phyloP scores from a whole-genome alignment of 2,113 vertebrate species.

The Chaenocephalus aceratus region DNA sequence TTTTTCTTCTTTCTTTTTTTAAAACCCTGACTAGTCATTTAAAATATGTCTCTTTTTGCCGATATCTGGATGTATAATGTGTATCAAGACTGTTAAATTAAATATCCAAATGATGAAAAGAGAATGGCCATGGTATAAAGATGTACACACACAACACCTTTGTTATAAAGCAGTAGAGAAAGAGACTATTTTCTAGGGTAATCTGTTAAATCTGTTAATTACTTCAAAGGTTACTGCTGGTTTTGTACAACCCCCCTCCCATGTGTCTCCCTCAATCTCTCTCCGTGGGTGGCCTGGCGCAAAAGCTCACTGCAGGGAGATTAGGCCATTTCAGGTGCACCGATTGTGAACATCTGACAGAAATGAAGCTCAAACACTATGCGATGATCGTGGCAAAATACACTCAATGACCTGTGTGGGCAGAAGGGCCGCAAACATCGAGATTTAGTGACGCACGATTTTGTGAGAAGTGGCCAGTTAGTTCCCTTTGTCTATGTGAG shows the following conservation, averaged over 20 bases:
- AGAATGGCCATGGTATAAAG: not conserved
- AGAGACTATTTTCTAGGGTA: slow-evolving; percentile 33
- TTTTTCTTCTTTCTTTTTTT: not conserved
- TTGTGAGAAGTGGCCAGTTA: slow-evolving; percentile 10
- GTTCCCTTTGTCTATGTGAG: slow-evolving; percentile 25
- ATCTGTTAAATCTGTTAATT: slow-evolving; percentile 67
- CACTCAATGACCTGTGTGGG: not conserved
- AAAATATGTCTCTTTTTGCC: not conserved
- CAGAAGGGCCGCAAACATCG: not conserved
- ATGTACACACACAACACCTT: not conserved
- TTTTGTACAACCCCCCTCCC: slow-evolving; percentile 22
- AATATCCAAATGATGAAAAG: not conserved
- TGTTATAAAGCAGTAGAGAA: not conserved
- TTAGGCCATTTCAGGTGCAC: slow-evolving; percentile 45
- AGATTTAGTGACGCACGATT: slow-evolving; percentile 2
- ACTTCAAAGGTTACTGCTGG: slow-evolving; percentile 47
- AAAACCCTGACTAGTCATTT: not conserved
- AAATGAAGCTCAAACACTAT: slow-evolving; percentile 3
- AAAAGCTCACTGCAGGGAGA: slow-evolving; percentile 38
- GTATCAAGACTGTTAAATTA: not conserved
- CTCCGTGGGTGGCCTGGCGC: slow-evolving; percentile 68
- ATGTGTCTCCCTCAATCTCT: slow-evolving; percentile 1
- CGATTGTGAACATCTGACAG: slow-evolving; percentile 27
- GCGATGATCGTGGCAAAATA: not conserved
- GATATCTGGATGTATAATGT: slow-evolving; percentile 10